Conservation (phyloP, 2,113 vertebrate genomes). For the Cricetomys ansorgei region DNA sequence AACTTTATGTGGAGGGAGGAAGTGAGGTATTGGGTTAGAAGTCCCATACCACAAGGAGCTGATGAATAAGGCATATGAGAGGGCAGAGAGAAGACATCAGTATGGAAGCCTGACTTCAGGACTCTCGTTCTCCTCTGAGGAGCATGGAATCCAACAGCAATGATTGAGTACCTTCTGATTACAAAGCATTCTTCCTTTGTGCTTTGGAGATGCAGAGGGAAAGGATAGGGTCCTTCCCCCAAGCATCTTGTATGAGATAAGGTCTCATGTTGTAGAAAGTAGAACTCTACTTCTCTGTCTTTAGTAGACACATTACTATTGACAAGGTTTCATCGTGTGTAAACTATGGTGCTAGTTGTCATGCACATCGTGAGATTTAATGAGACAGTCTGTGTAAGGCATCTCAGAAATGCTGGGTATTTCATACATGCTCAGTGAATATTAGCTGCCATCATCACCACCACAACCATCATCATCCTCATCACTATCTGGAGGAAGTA, state of each 20-base stretch:
- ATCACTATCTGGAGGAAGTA: neutral
- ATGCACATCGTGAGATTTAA: neutral
- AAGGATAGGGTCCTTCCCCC: neutral
- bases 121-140: neutral
- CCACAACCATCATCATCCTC: neutral
- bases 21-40: neutral
- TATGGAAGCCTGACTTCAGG: neutral
- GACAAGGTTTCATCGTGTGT: neutral
- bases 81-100: neutral
- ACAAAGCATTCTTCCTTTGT: neutral
- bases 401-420: neutral
- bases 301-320: neutral
- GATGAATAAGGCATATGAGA: neutral
- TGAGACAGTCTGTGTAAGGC: neutral
- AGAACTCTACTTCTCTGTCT: neutral
- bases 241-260: neutral
- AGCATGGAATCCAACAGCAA: neutral
- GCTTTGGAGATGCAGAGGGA: neutral
- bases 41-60: neutral
- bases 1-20: neutral
- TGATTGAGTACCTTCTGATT: neutral
- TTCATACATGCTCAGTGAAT: neutral
- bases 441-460: neutral
- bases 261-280: neutral
- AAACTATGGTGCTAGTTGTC: neutral